phyloP scores from a whole-genome alignment of 2,113 vertebrate species.

The Chaetops frenatus region DNA sequence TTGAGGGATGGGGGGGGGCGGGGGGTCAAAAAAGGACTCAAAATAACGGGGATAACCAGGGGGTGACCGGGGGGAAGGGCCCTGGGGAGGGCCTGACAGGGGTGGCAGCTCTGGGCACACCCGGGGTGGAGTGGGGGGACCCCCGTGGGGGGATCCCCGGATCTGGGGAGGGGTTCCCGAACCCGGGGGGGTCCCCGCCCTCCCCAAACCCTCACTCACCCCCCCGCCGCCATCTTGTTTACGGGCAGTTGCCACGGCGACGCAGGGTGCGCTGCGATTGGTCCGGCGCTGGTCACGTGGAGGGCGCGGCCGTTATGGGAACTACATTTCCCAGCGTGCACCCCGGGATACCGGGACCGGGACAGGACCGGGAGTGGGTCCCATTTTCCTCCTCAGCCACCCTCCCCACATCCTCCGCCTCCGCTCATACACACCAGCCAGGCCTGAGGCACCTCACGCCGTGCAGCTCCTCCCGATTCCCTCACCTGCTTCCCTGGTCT shows the following conservation, averaged over 20 bases:
- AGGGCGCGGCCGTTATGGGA: accelerated
- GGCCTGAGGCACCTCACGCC: accelerated
- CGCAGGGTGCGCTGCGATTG: background rate
- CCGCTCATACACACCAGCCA: accelerated
- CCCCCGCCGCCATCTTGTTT: slow-evolving; percentile 5
- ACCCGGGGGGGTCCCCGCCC: background rate
- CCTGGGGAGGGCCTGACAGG: accelerated
- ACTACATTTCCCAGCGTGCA: background rate
- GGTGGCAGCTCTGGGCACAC: background rate
- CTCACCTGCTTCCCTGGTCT: accelerated
- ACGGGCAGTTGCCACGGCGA: background rate
- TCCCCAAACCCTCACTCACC: background rate
- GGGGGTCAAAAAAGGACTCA: background rate
- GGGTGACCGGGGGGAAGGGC: too few species aligned
- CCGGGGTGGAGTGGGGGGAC: background rate
- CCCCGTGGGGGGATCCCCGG: background rate
- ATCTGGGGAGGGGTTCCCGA: too few species aligned
- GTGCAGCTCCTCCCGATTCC: accelerated
- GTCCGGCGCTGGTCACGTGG: background rate
- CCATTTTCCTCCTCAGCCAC: accelerated
- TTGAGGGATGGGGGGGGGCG: background rate
- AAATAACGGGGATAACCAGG: accelerated
- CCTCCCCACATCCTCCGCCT: accelerated
- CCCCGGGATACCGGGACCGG: background rate
- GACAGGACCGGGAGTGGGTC: accelerated